These are phyloP conservation scores for Sinelater perroti DNA, from an alignment of 2,888 invertebrate genomes.

Conservation along the genomic window DNA sequence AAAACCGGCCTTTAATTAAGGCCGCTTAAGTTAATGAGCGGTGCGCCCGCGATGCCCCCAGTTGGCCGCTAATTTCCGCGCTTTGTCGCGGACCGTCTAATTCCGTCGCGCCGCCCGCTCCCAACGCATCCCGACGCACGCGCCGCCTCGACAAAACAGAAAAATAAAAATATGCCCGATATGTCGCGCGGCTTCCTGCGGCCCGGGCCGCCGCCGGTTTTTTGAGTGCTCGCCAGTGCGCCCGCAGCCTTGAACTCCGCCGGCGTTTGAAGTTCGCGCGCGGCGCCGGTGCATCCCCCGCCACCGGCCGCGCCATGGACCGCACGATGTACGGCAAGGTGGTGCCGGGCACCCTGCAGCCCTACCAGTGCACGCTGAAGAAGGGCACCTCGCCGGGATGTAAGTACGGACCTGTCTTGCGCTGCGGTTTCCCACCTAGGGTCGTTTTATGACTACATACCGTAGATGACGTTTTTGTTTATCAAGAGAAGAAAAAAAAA, in stretches of 20 bases:
- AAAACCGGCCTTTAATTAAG: too few relatives aligned
- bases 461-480: too few relatives aligned
- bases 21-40: too few relatives aligned
- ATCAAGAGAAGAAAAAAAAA: too few relatives aligned
- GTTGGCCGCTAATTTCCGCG: slow-evolving; percentile 29
- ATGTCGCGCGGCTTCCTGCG: slow-evolving; percentile 36
- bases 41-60: slow-evolving; percentile 20
- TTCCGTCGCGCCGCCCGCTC: slow-evolving; percentile 45
- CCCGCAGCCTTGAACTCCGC: slow-evolving; percentile 10
- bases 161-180: slow-evolving; percentile 50
- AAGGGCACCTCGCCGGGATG: slow-evolving; percentile 87
- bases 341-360: slow-evolving; percentile 84
- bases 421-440: background rate
- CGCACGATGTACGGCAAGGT: slow-evolving; percentile 91
- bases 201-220: background rate
- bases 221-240: background rate
- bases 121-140: slow-evolving; percentile 44
- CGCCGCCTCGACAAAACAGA: slow-evolving; percentile 48
- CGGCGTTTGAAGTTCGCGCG: slow-evolving; percentile 13
- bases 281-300: slow-evolving; percentile 44
- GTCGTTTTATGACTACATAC: background rate
- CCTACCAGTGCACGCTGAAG: slow-evolving; percentile 84
- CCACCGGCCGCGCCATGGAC: slow-evolving; percentile 81
- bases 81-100: slow-evolving; percentile 51
- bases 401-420: too few relatives aligned